Base-by-base conservation (phyloP, 2,888 invertebrate genomes). In the Drosophila birchii region DNA sequence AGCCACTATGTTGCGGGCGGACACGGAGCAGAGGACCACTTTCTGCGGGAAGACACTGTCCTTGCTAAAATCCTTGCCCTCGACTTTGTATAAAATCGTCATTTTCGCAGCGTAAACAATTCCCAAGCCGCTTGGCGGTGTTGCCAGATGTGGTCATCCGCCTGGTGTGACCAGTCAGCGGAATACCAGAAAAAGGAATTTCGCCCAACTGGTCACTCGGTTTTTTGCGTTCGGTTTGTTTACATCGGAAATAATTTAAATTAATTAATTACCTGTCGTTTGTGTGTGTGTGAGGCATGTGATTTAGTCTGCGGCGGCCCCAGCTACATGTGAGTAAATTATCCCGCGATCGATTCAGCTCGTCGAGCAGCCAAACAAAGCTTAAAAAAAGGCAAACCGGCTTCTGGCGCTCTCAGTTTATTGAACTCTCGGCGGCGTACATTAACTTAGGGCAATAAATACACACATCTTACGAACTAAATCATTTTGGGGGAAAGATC, bases 1-100 rank as follows among this genome's bases (percentile, higher is more conserved):
- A 0, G 97, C 97, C 34, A 97, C 94, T 36, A 97, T 95, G 92
- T 97, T 97, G 55, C 95, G 94, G 49, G 95, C 94, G 0, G 97
- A 97, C 80, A 98, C 94, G 3, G 95, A 95, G 90, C 97, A 96
- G 56, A 96, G 78, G 2, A 90, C 88, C 2, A 80, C 71, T 56
- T 91, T 91, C 26, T 88, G 83, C 5, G 91, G 76, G 1, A 82
- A 80, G 0, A 79, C 80, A 12, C 78, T 80, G 45, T 86, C 88
- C 29, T 82, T 90, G 44, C 66, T 75, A 34, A 79, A 81, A 38
- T 90, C 87, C 11, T 78, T 75, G 39, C 82, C 89, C 71, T 91
- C 90, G n/a, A 90, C 90, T 80, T 91, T 90, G 57, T 91, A 90
- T 57, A 90, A 73, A 72, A 91, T 88, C 14, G 91, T 90, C 90